Conservation (phyloP, 2,888 invertebrate species). For the Argyresthia albistria region DNA sequence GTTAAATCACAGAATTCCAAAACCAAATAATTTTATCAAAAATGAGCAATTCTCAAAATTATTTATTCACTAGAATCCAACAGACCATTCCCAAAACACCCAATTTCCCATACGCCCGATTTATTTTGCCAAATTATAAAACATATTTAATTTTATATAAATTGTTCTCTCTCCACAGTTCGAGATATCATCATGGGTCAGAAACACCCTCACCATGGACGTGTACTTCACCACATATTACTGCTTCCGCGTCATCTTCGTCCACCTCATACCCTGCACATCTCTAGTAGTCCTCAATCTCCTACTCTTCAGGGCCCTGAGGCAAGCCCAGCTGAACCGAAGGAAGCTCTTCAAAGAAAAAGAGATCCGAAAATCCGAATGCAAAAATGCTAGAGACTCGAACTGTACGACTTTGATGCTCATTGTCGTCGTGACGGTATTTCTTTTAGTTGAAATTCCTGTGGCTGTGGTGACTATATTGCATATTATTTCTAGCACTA, state of each 20-base stretch:
- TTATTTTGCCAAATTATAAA: no score
- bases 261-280: slow-evolving; percentile 92
- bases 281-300: slow-evolving; percentile 91
- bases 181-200: slow-evolving; percentile 79
- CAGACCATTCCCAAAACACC: no score
- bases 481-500: slow-evolving; percentile 84
- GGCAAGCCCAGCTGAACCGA: slow-evolving; percentile 85
- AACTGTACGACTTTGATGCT: slow-evolving; percentile 91
- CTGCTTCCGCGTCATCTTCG: slow-evolving; percentile 90
- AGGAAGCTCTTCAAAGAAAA: slow-evolving; percentile 82
- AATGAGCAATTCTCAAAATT: no score
- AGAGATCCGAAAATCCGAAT: slow-evolving; percentile 78
- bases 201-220: slow-evolving; percentile 76
- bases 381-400: slow-evolving; percentile 82
- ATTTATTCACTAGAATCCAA: no score
- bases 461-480: slow-evolving; percentile 86
- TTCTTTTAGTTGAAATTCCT: slow-evolving; percentile 87
- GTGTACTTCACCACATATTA: slow-evolving; percentile 87
- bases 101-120: no score
- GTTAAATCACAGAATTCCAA: no score
- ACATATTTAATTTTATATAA: no score
- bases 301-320: slow-evolving; percentile 88
- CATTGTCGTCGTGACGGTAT: slow-evolving; percentile 89
- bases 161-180: slow-evolving; percentile 33
- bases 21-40: no score